Evolutionary conservation across 1,140 invertebrate genomes (phyloP), one percentile per base, ranked within the genome.

Genomic region (Panulirus ornatus): DNA sequence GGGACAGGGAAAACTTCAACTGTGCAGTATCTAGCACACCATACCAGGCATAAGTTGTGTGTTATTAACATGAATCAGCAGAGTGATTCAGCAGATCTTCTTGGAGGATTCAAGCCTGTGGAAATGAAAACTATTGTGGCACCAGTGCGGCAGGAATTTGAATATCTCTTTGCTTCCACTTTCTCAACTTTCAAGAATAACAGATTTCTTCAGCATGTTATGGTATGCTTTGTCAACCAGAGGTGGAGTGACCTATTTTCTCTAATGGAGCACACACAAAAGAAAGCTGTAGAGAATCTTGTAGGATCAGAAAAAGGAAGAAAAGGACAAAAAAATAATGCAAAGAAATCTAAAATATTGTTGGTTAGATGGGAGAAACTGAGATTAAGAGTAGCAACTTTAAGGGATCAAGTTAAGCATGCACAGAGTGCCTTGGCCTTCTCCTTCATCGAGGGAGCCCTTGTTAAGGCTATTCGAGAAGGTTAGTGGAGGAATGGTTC

Each of bases 11-110:
- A 99, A 95, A 99, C 99, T 0, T 97, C 97, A n/a, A 96, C 97
- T 0, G 95, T 99, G 44, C 99, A 99, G 93, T 98, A 97, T 94
- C 94, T 99, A 30, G 98, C 99, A 0, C 95, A 96, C 91, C 96
- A 96, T 91, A 96, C 97, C 0, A 96, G 97, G 19, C 96, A 98
- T 19, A 91, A 97, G 93, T 94, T 99, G 19, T 95, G 97, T 63
- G 98, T 99, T 0, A 97, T 99, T n/a, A 99, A 99, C 94, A 97
- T 99, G 97, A 99, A 99, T 93, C 99, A 99, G 93, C 99, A 99
- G 94, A 99, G 97, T 92, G 99, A 99, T 94, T 98, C 97, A 76
- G 96, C 97, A 2, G 99, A 99, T 95, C 95, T 99, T 16, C 94
- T 99, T 1, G 99, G 99, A 92, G 99, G 99, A 94, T 99, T 97